Conservation (phyloP, 2,888 invertebrate genomes). For the Linnaemya vulpina region DNA sequence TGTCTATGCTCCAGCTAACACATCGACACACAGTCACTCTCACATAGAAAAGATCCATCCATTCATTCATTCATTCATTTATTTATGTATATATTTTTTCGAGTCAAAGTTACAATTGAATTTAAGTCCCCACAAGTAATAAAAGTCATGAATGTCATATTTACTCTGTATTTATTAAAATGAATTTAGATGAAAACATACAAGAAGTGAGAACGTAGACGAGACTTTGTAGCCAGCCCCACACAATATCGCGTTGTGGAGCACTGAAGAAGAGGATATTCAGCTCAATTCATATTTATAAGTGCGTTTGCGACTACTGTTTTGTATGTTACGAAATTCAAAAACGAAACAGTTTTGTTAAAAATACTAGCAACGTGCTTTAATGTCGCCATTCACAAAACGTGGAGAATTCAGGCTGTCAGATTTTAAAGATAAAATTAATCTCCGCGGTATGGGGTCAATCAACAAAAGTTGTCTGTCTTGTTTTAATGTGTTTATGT, state of each 20-base stretch:
- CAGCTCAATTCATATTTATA: conserved; percentile 21
- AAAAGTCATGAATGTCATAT: conserved; percentile 72
- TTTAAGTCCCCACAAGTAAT: conserved; percentile 72
- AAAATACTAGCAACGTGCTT: conserved; percentile 27
- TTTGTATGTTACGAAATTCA: not conserved
- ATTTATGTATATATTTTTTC: conserved; percentile 36
- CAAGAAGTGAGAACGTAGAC: conserved; percentile 10
- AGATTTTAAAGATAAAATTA: too few relatives aligned
- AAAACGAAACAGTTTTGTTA: not conserved
- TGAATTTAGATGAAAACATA: conserved; percentile 37
- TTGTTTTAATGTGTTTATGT: too few relatives aligned
- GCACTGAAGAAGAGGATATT: conserved; percentile 14
- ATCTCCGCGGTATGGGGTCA: too few relatives aligned
- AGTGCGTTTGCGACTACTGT: conserved; percentile 26
- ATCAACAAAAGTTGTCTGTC: too few relatives aligned
- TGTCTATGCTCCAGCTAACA: conserved; percentile 6
- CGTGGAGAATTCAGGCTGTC: not conserved
- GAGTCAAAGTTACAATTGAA: conserved; percentile 74
- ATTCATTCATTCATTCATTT: conserved; percentile 39
- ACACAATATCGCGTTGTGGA: conserved; percentile 23
- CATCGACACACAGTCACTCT: not conserved
- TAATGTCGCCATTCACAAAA: not conserved
- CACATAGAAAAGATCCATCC: conserved; percentile 4
- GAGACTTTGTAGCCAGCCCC: not conserved
- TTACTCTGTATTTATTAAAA: conserved; percentile 56